A percentile compares a stretch with the other conserved stretches of the same genome.
Conservation (phyloP, 2,888 invertebrate species). For the Drosophila yooni region DNA sequence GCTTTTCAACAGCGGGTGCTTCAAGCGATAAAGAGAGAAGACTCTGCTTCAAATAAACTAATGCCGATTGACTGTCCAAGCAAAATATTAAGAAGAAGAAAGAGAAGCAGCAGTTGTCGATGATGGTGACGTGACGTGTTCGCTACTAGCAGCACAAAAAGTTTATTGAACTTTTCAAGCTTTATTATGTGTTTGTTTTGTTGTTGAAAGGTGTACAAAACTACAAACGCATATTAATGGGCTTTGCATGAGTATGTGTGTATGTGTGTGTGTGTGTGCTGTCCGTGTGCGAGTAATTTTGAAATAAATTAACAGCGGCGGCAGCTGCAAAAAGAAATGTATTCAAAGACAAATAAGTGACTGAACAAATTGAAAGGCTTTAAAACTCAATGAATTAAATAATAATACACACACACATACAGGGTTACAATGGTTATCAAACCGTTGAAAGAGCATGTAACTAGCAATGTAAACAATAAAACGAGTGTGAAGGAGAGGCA, state of each 20-base stretch:
- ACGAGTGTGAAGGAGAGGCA: conserved; percentile 26
- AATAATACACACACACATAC: conserved; percentile 1
- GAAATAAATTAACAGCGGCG: conserved; percentile 62
- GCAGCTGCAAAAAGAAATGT: conserved; percentile 34
- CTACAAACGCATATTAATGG: conserved; percentile 75
- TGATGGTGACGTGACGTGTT: conserved; percentile 9
- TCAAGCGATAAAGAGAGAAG: conserved; percentile 11
- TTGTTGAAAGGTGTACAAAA: conserved; percentile 62
- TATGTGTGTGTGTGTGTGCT: conserved; percentile 19
- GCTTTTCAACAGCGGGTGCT: conserved; percentile 30
- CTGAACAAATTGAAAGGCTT: conserved; percentile 51
- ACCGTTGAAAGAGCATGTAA: conserved; percentile 22
- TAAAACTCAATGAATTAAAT: conserved; percentile 33
- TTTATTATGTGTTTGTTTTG: conserved; percentile 62
- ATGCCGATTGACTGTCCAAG: conserved; percentile 29
- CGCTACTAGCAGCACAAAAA: conserved; percentile 55
- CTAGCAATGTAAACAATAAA: conserved; percentile 49
- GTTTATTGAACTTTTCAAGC: conserved; percentile 82
- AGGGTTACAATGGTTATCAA: conserved; percentile 37
- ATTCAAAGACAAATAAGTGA: conserved; percentile 40
- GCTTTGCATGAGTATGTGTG: conserved; percentile 57
- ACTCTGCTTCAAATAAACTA: conserved; percentile 41
- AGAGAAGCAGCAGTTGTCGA: conserved; percentile 23
- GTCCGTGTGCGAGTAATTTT: conserved; percentile 33
- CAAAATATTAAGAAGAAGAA: conserved; percentile 32